Percentiles rank a stretch among this genome's conserved stretches.
Conservation (phyloP, 30 jellyfish, hydroid and myxozoan genomes). For the Hydractinia echinata region DNA sequence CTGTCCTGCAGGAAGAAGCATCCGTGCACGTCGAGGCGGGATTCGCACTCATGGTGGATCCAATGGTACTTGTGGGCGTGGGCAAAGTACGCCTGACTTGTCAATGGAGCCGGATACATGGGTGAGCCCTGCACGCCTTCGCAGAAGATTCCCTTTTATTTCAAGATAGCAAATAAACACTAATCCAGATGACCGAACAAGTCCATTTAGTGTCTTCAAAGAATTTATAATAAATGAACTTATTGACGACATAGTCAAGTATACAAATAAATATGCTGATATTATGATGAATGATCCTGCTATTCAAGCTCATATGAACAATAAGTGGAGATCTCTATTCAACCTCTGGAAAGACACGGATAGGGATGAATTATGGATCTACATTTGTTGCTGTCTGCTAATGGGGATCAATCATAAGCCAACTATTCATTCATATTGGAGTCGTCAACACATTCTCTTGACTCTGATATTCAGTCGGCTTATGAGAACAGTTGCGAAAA, state of each 20-base stretch:
- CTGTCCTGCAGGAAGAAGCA: neutral
- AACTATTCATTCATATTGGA: neutral
- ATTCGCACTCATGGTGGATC: neutral
- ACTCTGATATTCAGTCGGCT: neutral
- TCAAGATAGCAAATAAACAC: too few species aligned
- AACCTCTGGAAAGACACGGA: slow-evolving; percentile 7
- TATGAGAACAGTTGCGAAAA: slow-evolving; percentile 2
- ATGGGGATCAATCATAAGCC: neutral
- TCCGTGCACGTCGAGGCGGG: neutral
- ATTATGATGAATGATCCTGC: neutral
- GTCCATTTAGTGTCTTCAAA: neutral
- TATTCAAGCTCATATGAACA: neutral
- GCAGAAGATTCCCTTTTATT: neutral
- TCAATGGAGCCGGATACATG: neutral
- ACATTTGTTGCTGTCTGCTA: neutral
- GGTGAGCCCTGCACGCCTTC: neutral
- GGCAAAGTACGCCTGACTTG: neutral
- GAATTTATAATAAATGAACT: neutral
- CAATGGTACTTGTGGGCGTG: neutral
- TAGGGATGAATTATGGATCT: slow-evolving; percentile 1
- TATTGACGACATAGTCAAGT: neutral
- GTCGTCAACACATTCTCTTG: slow-evolving; percentile 4
- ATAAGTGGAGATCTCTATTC: neutral
- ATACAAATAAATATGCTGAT: neutral
- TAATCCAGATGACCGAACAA: neutral